Conservation (phyloP, 2,797 vertebrate genomes). For the Ibycter americanus region DNA sequence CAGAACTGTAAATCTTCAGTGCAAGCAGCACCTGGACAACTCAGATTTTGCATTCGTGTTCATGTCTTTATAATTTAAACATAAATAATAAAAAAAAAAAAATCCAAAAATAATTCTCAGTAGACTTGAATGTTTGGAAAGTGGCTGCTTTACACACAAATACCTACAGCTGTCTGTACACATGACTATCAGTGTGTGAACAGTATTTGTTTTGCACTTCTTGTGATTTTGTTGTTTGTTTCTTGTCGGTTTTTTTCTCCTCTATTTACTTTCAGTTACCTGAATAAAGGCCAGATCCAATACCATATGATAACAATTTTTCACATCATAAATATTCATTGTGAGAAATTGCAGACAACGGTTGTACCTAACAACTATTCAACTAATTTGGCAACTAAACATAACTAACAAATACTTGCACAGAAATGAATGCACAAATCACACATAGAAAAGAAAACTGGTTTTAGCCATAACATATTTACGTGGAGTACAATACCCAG, state of each 20-base stretch:
- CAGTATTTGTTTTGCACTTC: not conserved
- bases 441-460: not conserved
- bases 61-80: not conserved
- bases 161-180: not conserved
- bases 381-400: not conserved
- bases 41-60: not conserved
- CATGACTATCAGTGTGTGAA: not conserved
- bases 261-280: not conserved
- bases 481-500: not conserved
- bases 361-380: not conserved
- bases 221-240: not conserved
- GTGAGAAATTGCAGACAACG: not conserved
- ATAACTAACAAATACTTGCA: not conserved
- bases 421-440: not conserved
- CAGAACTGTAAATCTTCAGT: not conserved
- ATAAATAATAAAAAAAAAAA: not conserved
- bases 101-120: not conserved
- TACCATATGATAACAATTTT: not conserved
- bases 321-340: conserved; percentile 3
- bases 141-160: not conserved
- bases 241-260: not conserved
- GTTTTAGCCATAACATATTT: not conserved
- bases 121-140: not conserved
- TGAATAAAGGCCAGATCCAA: not conserved
- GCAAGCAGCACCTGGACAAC: not conserved